phyloP scores from a whole-genome alignment of 2,888 invertebrate species.

The Euspilapteryx auroguttella region DNA sequence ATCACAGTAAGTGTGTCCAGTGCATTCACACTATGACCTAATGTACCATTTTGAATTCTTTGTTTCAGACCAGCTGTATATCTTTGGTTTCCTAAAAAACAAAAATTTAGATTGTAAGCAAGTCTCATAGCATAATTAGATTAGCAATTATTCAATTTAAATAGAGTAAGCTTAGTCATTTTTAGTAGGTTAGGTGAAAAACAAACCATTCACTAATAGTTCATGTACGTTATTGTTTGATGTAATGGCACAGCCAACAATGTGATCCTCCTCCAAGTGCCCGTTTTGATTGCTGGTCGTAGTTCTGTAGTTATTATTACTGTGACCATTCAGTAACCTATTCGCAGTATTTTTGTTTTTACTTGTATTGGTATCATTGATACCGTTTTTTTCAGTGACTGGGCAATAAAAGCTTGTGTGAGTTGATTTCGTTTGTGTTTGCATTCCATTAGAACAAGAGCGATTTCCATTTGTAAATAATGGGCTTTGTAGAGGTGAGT shows the following conservation, averaged over 20 bases:
- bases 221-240: slow-evolving; percentile 27
- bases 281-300: slow-evolving; percentile 12
- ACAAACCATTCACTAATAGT: slow-evolving; percentile 49
- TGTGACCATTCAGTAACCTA: not conserved
- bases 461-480: not conserved
- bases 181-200: slow-evolving; percentile 33
- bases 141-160: too few relatives aligned
- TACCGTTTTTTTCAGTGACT: too few relatives aligned
- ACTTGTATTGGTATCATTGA: not conserved
- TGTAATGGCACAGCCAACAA: slow-evolving; percentile 14
- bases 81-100: slow-evolving; percentile 53
- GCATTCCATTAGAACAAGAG: too few relatives aligned
- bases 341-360: not conserved
- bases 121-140: too few relatives aligned
- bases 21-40: slow-evolving; percentile 52
- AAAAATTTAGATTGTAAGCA: too few relatives aligned
- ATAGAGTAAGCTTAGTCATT: too few relatives aligned
- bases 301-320: not conserved
- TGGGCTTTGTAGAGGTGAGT: too few relatives aligned
- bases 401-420: too few relatives aligned
- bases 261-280: slow-evolving; percentile 22
- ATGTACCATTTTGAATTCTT: slow-evolving; percentile 61
- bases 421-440: too few relatives aligned
- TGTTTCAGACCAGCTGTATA: slow-evolving; percentile 62
- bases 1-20: slow-evolving; percentile 35